Evolutionary conservation across 2,888 invertebrate species (phyloP).

Genomic region (Acanthococcus lagerstroemiae): DNA sequence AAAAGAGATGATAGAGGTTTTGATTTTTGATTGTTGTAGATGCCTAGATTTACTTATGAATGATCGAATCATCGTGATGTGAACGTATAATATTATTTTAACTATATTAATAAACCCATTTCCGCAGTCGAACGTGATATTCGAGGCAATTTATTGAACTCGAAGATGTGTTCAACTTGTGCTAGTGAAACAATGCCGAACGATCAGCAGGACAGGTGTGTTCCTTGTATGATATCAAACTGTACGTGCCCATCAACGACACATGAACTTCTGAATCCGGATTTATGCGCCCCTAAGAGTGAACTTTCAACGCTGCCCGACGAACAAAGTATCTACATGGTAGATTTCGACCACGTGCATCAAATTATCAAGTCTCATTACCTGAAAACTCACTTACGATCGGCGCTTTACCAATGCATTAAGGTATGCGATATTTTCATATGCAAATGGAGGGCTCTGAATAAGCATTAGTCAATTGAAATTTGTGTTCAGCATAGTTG

Average conservation of each 20-base stretch:
- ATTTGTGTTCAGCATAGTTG: neutral
- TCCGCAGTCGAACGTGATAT: conserved; percentile 42
- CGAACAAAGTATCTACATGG: conserved; percentile 40
- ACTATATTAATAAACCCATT: no score
- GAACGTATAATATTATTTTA: no score
- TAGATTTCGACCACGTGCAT: conserved; percentile 40
- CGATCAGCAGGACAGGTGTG: conserved; percentile 41
- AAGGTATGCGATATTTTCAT: no score
- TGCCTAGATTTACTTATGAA: no score
- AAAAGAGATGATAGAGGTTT: no score
- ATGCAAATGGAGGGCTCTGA: no score
- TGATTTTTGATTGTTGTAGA: no score
- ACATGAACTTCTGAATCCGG: conserved; percentile 38
- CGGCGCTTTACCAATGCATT: conserved; percentile 43
- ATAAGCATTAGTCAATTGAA: neutral
- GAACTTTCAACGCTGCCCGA: conserved; percentile 41
- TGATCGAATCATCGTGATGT: no score
- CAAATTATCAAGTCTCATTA: conserved; percentile 42
- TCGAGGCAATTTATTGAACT: conserved; percentile 41
- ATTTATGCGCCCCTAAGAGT: conserved; percentile 35
- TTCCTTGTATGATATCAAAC: conserved; percentile 41
- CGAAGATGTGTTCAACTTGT: conserved; percentile 43
- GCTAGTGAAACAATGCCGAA: conserved; percentile 42
- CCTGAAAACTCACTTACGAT: conserved; percentile 42
- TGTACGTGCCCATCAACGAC: conserved; percentile 41